Evolutionary conservation across 2,888 invertebrate species (phyloP).

Genomic region (Leptarthrus brevirostris): DNA sequence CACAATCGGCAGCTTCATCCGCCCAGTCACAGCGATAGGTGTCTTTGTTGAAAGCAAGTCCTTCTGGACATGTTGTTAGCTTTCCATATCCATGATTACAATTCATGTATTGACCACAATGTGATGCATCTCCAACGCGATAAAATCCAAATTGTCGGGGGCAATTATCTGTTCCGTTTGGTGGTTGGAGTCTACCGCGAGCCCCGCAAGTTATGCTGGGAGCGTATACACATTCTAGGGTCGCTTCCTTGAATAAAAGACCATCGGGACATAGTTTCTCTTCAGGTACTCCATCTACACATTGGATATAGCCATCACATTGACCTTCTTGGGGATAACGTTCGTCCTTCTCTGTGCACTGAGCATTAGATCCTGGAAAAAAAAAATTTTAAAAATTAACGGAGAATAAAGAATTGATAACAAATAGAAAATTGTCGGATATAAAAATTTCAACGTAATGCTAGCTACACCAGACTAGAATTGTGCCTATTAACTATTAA

Average conservation of each 20-base stretch:
- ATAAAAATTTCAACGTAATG: constrained; percentile 3
- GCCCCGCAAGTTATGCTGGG: constrained; percentile 82
- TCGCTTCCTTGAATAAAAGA: constrained; percentile 80
- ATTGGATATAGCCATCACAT: constrained; percentile 81
- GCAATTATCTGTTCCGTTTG: constrained; percentile 77
- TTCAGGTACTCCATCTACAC: constrained; percentile 76
- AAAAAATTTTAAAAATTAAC: background rate
- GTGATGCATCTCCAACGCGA: constrained; percentile 72
- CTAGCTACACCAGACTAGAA: constrained; percentile 46
- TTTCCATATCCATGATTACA: constrained; percentile 82
- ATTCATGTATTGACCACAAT: constrained; percentile 84
- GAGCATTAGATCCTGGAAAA: constrained; percentile 57
- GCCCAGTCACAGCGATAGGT: constrained; percentile 89
- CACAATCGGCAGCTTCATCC: constrained; percentile 82
- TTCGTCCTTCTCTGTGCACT: constrained; percentile 76
- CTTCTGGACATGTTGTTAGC: constrained; percentile 83
- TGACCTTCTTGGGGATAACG: constrained; percentile 75
- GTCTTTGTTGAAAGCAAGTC: constrained; percentile 80
- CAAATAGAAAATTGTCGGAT: too few species aligned
- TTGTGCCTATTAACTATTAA: background rate
- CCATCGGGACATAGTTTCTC: constrained; percentile 86
- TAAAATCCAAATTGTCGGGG: constrained; percentile 75
- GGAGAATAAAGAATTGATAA: background rate
- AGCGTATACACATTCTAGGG: constrained; percentile 84
- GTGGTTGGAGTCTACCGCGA: constrained; percentile 72